Evolutionary conservation across 2,113 vertebrate genomes (phyloP), one percentile per base, ranked within the genome.

Genomic region (Larimichthys crocea): DNA sequence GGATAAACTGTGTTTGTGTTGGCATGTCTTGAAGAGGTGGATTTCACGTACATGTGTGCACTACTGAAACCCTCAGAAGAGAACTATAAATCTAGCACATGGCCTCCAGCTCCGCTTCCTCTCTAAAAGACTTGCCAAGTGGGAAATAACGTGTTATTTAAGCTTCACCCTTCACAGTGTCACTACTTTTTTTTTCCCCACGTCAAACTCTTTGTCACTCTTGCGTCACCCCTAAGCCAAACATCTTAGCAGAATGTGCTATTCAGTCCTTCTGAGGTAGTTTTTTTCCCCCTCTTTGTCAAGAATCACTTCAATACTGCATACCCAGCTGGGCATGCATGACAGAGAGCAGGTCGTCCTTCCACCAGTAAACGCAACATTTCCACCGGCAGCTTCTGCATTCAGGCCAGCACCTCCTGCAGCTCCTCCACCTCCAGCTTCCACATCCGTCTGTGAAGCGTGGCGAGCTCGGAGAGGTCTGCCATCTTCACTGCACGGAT

Each of bases 401-500:
- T 57, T 91, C 74, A 97, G 7, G 93, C 46, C 76, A 92, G 83
- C 63, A 91, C 85, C 88, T 91, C 95, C 80, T 99, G 97, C 73
- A 99, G 92, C 50, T 99, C 97, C 76, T 98, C 96, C 79, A 98
- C 98, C 93, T 98, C 97, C 77, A 96, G 92, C 50, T 87, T 95
- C 98, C 97, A 99, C 96, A 96, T 96, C 75, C 15, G 84, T 46
- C 95, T 92, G 61, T 97, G 96, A 42, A 97, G 0, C 0, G 89
- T 92, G 0, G 96, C 94, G 29, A 96, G 96, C 74, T 95, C 95
- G 0, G 97, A 97, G 14, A 99, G 96, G 85, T 98, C 96, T 0
- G 96, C 97, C 94, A 99, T 96, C 93, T 98, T 99, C 92, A 99
- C 94, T 0, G 97, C 97, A 67, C 95, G 97, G 52, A 98, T 91